A percentile compares a stretch with the other conserved stretches of the same genome.
phyloP scores from a whole-genome alignment of 2,888 invertebrate genomes.

The Branchellion lobata region DNA sequence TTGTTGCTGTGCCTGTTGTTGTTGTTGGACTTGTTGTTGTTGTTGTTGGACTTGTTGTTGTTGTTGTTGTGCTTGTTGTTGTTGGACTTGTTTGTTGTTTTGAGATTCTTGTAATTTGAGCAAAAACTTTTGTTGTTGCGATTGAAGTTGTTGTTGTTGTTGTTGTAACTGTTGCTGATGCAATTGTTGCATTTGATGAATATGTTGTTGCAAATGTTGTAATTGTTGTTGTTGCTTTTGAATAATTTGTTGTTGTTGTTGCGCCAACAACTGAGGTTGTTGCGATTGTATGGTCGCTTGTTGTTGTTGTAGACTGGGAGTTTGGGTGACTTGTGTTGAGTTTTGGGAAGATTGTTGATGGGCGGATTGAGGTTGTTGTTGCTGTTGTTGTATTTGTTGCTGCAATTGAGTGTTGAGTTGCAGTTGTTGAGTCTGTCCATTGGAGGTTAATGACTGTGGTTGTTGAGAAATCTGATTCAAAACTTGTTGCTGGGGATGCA shows the following conservation, averaged over 20 bases:
- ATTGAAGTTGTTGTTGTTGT: conserved; percentile 26
- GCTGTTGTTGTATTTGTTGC: conserved; percentile 29
- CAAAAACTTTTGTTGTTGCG: conserved; percentile 28
- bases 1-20: conserved; percentile 24
- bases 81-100: neutral
- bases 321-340: neutral
- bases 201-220: conserved; percentile 19
- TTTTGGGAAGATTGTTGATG: conserved; percentile 6
- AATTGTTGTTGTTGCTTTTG: conserved; percentile 36
- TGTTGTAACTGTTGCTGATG: conserved; percentile 27
- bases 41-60: conserved; percentile 13
- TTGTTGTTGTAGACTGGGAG: conserved; percentile 3
- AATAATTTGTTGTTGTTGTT: conserved; percentile 38
- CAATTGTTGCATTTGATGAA: conserved; percentile 18
- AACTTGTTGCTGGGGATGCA: neutral
- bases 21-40: conserved; percentile 12
- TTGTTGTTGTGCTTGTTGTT: neutral
- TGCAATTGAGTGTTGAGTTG: neutral
- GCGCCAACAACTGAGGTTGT: conserved; percentile 6
- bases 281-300: neutral
- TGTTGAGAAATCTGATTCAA: conserved; percentile 15
- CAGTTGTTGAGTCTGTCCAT: conserved; percentile 25
- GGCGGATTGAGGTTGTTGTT: conserved; percentile 11
- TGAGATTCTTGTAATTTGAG: conserved; percentile 33
- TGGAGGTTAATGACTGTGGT: conserved; percentile 1